Evolutionary conservation across 1,140 invertebrate genomes (phyloP).

Genomic region (Bilobella aurantiaca): DNA sequence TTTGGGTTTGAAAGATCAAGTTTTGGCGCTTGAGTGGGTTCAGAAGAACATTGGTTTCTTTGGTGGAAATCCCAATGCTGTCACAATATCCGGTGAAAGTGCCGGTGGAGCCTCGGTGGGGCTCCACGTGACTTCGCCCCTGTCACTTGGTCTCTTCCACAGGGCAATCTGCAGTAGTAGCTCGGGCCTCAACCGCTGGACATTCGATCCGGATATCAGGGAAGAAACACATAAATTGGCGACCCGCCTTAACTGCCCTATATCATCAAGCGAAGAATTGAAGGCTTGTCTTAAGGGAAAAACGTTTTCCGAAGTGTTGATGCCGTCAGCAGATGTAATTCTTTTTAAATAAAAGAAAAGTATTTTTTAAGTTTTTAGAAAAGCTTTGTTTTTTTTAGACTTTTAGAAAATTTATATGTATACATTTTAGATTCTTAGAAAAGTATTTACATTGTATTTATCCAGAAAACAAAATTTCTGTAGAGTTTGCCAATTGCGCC

Average conservation of each 20-base stretch:
- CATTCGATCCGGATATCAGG: slow-evolving; percentile 5
- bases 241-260: neutral
- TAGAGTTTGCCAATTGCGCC: no score
- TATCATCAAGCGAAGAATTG: neutral
- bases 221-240: neutral
- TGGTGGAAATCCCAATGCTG: slow-evolving; percentile 58
- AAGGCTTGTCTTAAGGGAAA: neutral
- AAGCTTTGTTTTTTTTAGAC: no score
- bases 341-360: neutral
- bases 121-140: slow-evolving; percentile 58
- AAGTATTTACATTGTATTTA: no score
- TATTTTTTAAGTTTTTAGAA: no score
- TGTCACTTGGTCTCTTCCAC: slow-evolving; percentile 47
- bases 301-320: no score
- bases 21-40: slow-evolving; percentile 14
- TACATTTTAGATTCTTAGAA: no score
- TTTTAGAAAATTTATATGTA: no score
- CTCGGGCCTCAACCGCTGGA: slow-evolving; percentile 13
- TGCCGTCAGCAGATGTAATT: neutral
- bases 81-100: slow-evolving; percentile 59
- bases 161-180: slow-evolving; percentile 13
- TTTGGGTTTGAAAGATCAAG: slow-evolving; percentile 19
- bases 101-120: slow-evolving; percentile 51
- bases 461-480: no score
- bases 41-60: slow-evolving; percentile 49